Percentiles rank a stretch among this genome's conserved stretches.
Evolutionary conservation across 1,140 invertebrate genomes (phyloP).

Genomic region (Drosophila mojavensis): DNA sequence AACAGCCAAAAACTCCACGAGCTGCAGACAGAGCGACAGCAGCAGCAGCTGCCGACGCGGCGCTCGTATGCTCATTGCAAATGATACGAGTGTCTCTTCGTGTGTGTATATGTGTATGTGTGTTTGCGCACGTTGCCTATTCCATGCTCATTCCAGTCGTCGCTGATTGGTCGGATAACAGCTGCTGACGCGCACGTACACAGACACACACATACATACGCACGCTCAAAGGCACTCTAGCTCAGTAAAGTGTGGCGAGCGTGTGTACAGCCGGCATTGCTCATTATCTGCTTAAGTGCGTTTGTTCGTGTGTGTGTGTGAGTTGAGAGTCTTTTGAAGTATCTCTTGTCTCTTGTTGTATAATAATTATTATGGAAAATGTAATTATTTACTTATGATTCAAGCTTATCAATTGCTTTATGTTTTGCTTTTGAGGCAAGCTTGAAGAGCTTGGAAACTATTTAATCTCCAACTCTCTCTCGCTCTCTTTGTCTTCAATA

Average conservation of each 20-base stretch:
- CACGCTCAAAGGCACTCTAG: neutral
- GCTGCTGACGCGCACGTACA: constrained; percentile 9
- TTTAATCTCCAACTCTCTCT: neutral
- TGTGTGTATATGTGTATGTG: constrained; percentile 1
- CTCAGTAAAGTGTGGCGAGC: constrained; percentile 33
- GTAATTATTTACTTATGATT: constrained; percentile 75
- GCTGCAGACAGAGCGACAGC: constrained; percentile 11
- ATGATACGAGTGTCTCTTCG: constrained; percentile 21
- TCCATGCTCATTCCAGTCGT: constrained; percentile 64
- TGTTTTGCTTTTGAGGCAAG: constrained; percentile 35
- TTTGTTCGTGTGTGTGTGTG: constrained; percentile 5
- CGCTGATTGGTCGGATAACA: constrained; percentile 75
- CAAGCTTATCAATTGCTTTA: constrained; percentile 56
- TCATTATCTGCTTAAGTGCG: constrained; percentile 19
- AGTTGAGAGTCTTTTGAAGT: constrained; percentile 12
- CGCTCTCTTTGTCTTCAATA: neutral
- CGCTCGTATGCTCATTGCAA: constrained; percentile 7
- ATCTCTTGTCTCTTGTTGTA: constrained; percentile 23
- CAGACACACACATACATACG: constrained; percentile 21
- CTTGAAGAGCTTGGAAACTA: neutral
- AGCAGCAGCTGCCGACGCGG: neutral
- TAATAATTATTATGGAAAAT: constrained; percentile 67
- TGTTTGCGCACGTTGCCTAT: neutral
- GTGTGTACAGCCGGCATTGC: constrained; percentile 23
- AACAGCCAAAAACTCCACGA: constrained; percentile 52